phyloP scores from a whole-genome alignment of 2,888 invertebrate genomes.

The Hemicrepidius hirtus region DNA sequence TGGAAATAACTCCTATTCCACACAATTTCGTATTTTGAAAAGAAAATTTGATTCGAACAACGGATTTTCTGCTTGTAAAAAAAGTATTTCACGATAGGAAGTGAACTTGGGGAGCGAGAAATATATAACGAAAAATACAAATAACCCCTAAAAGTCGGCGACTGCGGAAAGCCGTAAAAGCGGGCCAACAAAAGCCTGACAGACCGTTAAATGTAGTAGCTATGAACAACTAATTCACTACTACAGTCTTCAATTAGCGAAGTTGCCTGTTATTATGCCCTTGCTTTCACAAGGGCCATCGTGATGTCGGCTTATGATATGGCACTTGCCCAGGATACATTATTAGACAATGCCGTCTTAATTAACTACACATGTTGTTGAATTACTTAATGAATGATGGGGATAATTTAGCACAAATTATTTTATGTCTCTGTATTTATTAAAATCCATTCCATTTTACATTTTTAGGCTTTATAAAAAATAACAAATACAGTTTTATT shows the following conservation, averaged over 20 bases:
- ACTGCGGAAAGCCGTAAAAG: constrained; percentile 59
- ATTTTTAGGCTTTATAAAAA: too few species aligned
- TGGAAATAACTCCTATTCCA: too few species aligned
- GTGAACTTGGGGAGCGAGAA: constrained; percentile 14
- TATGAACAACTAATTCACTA: constrained; percentile 71
- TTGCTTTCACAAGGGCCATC: constrained; percentile 61
- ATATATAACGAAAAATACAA: constrained; percentile 46
- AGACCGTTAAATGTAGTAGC: constrained; percentile 67
- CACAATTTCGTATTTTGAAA: too few species aligned
- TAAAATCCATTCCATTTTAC: background rate
- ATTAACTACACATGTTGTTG: constrained; percentile 59
- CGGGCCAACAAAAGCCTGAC: constrained; percentile 57
- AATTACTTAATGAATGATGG: constrained; percentile 10
- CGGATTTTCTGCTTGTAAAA: too few species aligned
- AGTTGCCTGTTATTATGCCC: constrained; percentile 66
- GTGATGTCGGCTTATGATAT: constrained; percentile 63
- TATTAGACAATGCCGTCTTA: constrained; percentile 65
- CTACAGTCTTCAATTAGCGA: constrained; percentile 71
- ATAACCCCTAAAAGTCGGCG: constrained; percentile 49
- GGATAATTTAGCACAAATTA: background rate
- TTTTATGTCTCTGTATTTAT: background rate
- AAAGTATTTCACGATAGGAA: too few species aligned
- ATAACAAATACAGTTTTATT: too few species aligned
- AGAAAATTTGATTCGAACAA: too few species aligned
- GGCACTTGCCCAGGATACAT: constrained; percentile 62